Evolutionary conservation across 2,113 vertebrate genomes (phyloP), one percentile per base, ranked within the genome.

Genomic region (Helogale parvula): DNA sequence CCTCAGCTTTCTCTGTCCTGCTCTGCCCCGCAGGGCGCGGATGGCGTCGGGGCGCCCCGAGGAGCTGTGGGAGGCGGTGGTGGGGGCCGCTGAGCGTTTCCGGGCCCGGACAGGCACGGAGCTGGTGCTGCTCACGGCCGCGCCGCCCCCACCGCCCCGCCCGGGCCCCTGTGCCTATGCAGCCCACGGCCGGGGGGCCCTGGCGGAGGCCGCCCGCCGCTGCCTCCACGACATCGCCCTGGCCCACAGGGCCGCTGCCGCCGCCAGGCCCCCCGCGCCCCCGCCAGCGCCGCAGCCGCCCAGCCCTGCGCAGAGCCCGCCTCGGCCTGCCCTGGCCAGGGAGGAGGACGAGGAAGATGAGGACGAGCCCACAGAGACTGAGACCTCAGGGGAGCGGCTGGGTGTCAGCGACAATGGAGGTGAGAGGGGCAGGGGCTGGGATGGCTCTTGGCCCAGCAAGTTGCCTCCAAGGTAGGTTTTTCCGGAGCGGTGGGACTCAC

Each of bases 191-290:
- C 99, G 99, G 0, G 99, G 99, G 1, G 98, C 99, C 5, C 98
- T 99, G 96, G 99, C 99, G 0, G 99, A 99, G 76, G 99, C 99
- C 0, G 98, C 99, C 0, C 99, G 99, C 19, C 98, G 99, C 94
- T 99, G 99, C 98, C 96, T 99, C 93, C 99, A 99, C 1, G 99
- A 99, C 98, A 99, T 99, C 8, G 99, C 99, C 3, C 99, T 99
- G 96, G 99, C 99, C 45, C 99, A 99, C 98, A 99, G 99, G 93
- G 99, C 99, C 0, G 99, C 99, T 0, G 97, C 99, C 35, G 98
- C 99, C 1, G 99, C 98, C 63, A 97, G 97, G 52, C 97, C 98
- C 2, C 92, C 96, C 0, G 35, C 96, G 0, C 98, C 98, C 35
- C 99, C 99, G 0, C 98, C 98, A 80, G 98, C 98, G 17, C 97